Conservation (phyloP, 2,888 invertebrate genomes). For the Troides helena region DNA sequence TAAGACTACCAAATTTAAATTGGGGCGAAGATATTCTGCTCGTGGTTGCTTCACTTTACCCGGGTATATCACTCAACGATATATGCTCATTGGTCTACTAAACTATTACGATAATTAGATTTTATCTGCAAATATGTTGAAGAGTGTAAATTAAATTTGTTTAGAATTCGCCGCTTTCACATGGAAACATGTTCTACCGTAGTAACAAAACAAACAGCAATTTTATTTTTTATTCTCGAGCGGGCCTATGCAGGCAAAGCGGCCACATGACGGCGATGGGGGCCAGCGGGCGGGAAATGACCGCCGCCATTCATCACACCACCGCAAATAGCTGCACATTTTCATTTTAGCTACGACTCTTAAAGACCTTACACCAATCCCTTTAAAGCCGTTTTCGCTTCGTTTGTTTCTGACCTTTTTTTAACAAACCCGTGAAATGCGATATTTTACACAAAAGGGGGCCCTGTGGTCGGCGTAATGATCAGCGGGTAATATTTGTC, state of each 20-base stretch:
- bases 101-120: too few relatives aligned
- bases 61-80: too few relatives aligned
- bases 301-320: conserved; percentile 66
- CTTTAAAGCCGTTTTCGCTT: conserved; percentile 60
- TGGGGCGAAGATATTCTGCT: too few relatives aligned
- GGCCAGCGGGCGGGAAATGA: conserved; percentile 62
- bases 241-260: conserved; percentile 49
- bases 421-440: conserved; percentile 61
- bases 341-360: conserved; percentile 55
- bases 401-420: conserved; percentile 45
- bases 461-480: conserved; percentile 69
- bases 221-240: conserved; percentile 33
- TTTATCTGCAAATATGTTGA: too few relatives aligned
- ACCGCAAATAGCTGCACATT: conserved; percentile 58
- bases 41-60: too few relatives aligned
- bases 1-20: too few relatives aligned
- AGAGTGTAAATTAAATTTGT: not conserved
- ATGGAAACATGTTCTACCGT: conserved; percentile 7
- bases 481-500: conserved; percentile 70
- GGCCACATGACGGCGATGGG: conserved; percentile 71
- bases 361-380: conserved; percentile 49
- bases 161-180: not conserved
- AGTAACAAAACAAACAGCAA: conserved; percentile 33
- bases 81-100: too few relatives aligned
- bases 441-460: conserved; percentile 66